Conservation (phyloP, 2,113 vertebrate species). For the Heterochromis multidens region DNA sequence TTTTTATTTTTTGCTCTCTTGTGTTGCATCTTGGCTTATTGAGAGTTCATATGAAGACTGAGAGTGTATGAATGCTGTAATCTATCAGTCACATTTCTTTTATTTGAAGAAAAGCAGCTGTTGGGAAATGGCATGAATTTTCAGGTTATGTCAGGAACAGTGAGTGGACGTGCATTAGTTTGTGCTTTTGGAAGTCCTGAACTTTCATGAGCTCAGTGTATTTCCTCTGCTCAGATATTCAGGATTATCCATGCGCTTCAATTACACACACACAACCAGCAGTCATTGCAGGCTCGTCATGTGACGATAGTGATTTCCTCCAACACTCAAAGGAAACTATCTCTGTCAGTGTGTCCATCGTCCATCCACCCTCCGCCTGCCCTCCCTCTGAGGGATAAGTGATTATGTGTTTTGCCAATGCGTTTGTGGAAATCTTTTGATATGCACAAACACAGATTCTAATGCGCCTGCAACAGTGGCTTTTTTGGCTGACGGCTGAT, state of each 20-base stretch:
- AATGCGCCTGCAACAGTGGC: constrained; percentile 57
- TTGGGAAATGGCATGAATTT: not conserved
- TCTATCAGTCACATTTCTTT: not conserved
- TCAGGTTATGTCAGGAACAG: not conserved
- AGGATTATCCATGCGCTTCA: not conserved
- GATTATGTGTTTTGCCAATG: constrained; percentile 76
- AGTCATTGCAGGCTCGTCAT: not conserved
- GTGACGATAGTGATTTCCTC: constrained; percentile 10
- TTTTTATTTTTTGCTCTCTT: not conserved
- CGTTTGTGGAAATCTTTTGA: constrained; percentile 73
- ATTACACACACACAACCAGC: not conserved
- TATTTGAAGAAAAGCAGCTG: not conserved
- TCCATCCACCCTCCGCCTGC: not conserved
- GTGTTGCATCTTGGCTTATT: not conserved
- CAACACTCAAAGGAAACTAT: constrained; percentile 33
- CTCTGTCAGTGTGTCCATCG: constrained; percentile 35
- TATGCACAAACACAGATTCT: constrained; percentile 78
- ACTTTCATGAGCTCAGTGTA: not conserved
- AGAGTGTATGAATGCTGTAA: not conserved
- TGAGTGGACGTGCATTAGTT: not conserved
- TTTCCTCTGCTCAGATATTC: not conserved
- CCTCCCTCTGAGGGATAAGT: constrained; percentile 61
- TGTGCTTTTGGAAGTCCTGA: not conserved
- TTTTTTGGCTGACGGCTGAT: constrained; percentile 75
- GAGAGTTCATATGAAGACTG: not conserved